A percentile compares a stretch with the other conserved stretches of the same genome.
Evolutionary conservation across 2,113 vertebrate genomes (phyloP).

Genomic region (Rhinoptilus africanus): DNA sequence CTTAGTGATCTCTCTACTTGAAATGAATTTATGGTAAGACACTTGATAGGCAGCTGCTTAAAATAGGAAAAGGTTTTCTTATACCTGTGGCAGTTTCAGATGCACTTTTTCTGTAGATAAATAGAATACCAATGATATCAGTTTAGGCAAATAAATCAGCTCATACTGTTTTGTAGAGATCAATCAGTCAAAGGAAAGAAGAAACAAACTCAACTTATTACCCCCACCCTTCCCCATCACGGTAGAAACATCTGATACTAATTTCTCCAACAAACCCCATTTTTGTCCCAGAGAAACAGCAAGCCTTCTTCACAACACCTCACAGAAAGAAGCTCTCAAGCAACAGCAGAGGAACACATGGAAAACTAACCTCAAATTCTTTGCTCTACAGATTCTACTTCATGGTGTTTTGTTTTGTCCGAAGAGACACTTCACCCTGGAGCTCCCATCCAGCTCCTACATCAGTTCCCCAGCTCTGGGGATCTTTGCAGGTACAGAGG

Average conservation of each 20-base stretch:
- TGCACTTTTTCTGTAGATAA: neutral
- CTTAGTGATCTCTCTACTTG: neutral
- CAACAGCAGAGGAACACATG: neutral
- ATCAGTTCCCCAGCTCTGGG: neutral
- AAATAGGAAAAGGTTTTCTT: neutral
- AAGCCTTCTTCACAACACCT: neutral
- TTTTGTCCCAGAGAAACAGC: neutral
- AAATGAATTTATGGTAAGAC: neutral
- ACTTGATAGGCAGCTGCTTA: neutral
- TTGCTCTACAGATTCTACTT: neutral
- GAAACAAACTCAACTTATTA: neutral
- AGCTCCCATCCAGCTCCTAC: neutral
- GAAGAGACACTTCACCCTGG: neutral
- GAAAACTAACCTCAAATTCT: neutral
- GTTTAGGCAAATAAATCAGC: neutral
- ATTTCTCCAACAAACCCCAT: neutral
- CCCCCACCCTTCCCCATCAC: neutral
- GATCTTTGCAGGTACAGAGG: neutral
- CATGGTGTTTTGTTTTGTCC: neutral
- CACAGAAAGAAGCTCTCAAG: neutral
- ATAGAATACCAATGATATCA: neutral
- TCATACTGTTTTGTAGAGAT: neutral
- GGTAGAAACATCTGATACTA: neutral
- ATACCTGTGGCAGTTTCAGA: neutral
- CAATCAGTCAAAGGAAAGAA: neutral